A percentile compares a stretch with the other conserved stretches of the same genome.
These are phyloP conservation scores for Battus philenor DNA, from an alignment of 1,140 invertebrate species.

Conservation along the genomic window DNA sequence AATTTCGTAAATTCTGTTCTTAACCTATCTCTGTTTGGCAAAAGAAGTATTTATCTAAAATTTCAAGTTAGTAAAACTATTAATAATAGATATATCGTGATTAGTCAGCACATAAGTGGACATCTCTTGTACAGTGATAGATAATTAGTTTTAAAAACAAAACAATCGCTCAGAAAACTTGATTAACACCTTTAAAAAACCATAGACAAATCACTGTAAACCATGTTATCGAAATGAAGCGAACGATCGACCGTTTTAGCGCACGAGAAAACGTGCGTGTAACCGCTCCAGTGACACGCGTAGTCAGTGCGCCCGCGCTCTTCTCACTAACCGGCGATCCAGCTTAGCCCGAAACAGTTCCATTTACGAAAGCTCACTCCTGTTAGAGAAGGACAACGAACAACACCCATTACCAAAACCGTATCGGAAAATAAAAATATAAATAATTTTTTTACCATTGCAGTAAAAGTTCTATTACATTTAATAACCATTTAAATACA, in stretches of 20 bases:
- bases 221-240: slow-evolving; percentile 19
- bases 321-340: slow-evolving; percentile 46
- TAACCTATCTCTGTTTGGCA: no score
- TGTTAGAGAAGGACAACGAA: slow-evolving; percentile 29
- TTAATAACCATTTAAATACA: no score
- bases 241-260: slow-evolving; percentile 26
- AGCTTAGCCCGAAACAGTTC: slow-evolving; percentile 41
- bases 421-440: no score
- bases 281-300: slow-evolving; percentile 30
- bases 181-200: slow-evolving; percentile 3
- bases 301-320: slow-evolving; percentile 53
- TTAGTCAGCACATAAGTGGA: no score
- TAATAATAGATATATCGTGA: no score
- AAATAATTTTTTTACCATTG: no score
- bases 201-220: slow-evolving; percentile 16
- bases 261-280: slow-evolving; percentile 19
- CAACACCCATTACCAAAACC: no score
- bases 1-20: no score
- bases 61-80: no score
- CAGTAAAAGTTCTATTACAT: no score
- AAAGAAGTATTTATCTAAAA: no score
- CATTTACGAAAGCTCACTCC: slow-evolving; percentile 33
- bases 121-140: no score
- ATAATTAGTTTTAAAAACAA: background rate
- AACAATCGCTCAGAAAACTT: slow-evolving; percentile 15